Evolutionary conservation across 2,797 vertebrate genomes (phyloP), one percentile per base, ranked within the genome.

Genomic region (Psittacula echo): DNA sequence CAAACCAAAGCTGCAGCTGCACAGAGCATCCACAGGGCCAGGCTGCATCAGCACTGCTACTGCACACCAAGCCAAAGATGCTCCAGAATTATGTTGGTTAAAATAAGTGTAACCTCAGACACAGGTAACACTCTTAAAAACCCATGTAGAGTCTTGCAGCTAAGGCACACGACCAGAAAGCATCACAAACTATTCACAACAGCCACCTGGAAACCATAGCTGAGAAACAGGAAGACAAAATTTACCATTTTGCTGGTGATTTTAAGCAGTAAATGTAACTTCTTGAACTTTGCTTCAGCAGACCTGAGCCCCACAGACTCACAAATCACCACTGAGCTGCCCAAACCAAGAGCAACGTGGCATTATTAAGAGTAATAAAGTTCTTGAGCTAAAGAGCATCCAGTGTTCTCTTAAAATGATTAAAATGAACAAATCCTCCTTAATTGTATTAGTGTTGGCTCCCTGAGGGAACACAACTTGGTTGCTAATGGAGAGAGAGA

Each of bases 381-480:
- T 62, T 56, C 44, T 41, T 11, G 45, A 70, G 82, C 77, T 78
- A 53, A 76, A 74, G 32, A 86, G 44, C 11, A 2, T 47, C 56
- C 85, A 18, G 71, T 11, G 67, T 74, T 78, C 82, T 74, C 82
- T 54, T 74, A 48, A 78, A 87, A 74, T 74, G 39, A 87, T 77
- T 82, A 67, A 72, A 93, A 87, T 3, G 30, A 73, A 47, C 51
- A 80, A 91, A 79, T 54, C 41, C 58, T 50, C 82, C 73, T 48
- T 74, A 83, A 86, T 9, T 75, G 73, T 18, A 44, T 86, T 70
- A 78, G 66, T 1, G 4, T 8, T 54, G 34, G 41, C 50, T 68
- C 37, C 29, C 32, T 1, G 7, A 85, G 65, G 44, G 34, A 58
- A 47, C 30, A 24, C 4, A 51, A 61, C 50, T 42, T 1, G 2